Base-by-base conservation (phyloP, 1,140 invertebrate species). In the Sogatella furcifera region DNA sequence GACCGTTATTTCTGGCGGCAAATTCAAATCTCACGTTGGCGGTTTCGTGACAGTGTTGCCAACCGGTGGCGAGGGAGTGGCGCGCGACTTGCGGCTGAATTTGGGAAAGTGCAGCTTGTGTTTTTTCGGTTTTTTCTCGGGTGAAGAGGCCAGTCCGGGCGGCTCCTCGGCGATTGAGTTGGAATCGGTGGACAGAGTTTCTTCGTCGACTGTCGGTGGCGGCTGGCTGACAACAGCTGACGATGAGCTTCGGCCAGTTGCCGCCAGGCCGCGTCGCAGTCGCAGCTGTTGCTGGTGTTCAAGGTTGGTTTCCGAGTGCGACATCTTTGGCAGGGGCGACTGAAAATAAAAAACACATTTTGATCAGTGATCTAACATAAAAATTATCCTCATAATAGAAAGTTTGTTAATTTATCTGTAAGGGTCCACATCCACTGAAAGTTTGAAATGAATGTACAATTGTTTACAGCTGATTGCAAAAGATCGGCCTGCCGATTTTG, bases 161-260 rank as follows among this genome's bases (percentile, higher is more conserved):
- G 77, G 75, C 55, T 78, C 76, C 61, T 75, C 74, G 17, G 71
- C 70, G 21, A 75, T 77, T n/a, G 77, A 77, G 66, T 77, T 78
- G 5, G 76, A 78, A 65, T 79, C 77, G 8, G 77, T 79, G 0
- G 76, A 78, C 0, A 76, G 68, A 14, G 77, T 75, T 60, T 78
- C 76, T 57, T 77, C 76, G 59, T 75, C 74, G 42, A 76, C 63
- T 1, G 69, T 70, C 65, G 70, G 68, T 0, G 73, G 64, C 0
- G 69, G n/a, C n/a, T n/a, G 71, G 34, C 34, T 38, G 34, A 38
- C 34, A 38, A 38, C 34, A 38, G 34, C 34, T 38, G 34, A 38
- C 11, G 8, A 13, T 4, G 34, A 38, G 34, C 34, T 38, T 38
- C 9, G 34, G 11, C 34, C 34, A 10, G 34, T 38, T 4, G 34